Evolutionary conservation across 2,113 vertebrate species (phyloP), one percentile per base, ranked within the genome.

Genomic region (Potamarius usumacintae): DNA sequence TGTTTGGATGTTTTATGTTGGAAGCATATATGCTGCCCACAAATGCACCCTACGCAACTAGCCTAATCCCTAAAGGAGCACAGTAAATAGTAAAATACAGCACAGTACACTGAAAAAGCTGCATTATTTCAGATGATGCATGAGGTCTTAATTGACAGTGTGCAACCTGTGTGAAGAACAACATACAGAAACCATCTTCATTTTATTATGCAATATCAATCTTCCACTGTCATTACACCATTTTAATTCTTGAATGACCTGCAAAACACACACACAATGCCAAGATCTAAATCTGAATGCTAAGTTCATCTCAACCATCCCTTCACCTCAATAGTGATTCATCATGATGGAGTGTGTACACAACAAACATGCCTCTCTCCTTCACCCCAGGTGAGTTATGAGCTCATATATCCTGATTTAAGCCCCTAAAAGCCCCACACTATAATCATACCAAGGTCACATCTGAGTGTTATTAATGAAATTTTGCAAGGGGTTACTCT

Each of bases 391-490:
- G 62, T 91, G 90, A 92, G 87, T 93, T 92, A 93, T 93, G 90
- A 62, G 84, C 89, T 91, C 77, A 86, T 92, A 91, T 91, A 92
- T 90, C 85, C 78, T 90, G 82, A 91, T 92, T 89, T 88, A 91
- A 62, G 80, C 76, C 86, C 71, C 90, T 87, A 90, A 89, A 92
- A 85, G 55, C 8, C 34, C 20, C 67, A 82, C 86, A 89, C 88
- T 86, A 89, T 93, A 92, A 92, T 89, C 85, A 86, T 85, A 74
- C 87, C 69, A 78, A 77, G 88, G 90, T 89, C 89, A 91, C 88
- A 91, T 88, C 83, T 90, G 86, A 27, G 71, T 76, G 42, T 89
- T 91, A 92, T 90, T 93, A 93, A 93, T 92, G 89, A 91, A 93
- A 90, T 88, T 87, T 82, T 87, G 86, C 88, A 52, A 81, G 87